Percentiles rank a stretch among this genome's conserved stretches.
Evolutionary conservation across 2,888 invertebrate species (phyloP).

Genomic region (Gymnoscelis rufifasciata): DNA sequence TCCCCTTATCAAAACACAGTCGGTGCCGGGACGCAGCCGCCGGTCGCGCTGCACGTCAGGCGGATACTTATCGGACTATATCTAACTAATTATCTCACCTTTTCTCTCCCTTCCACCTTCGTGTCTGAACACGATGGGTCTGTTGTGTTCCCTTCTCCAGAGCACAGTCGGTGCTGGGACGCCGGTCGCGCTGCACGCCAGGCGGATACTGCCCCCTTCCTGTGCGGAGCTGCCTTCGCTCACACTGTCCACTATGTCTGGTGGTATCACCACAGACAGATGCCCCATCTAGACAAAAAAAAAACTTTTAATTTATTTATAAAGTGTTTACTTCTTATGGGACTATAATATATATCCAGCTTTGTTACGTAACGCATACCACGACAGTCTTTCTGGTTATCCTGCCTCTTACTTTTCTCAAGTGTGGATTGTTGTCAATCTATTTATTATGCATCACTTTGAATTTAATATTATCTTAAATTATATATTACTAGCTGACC

Average conservation of each 20-base stretch:
- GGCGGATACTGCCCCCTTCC: slow-evolving; percentile 87
- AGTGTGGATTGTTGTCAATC: no score
- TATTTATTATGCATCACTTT: no score
- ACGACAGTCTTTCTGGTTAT: no score
- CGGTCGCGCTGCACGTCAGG: no score
- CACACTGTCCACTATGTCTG: slow-evolving; percentile 90
- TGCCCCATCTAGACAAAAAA: slow-evolving; percentile 84
- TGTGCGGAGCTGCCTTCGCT: slow-evolving; percentile 86
- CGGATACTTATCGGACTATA: no score
- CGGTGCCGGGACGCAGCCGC: neutral
- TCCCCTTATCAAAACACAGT: neutral
- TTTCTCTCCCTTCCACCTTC: slow-evolving; percentile 85
- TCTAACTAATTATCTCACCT: no score
- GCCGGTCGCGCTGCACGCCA: slow-evolving; percentile 89
- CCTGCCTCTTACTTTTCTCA: no score
- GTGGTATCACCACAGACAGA: slow-evolving; percentile 91
- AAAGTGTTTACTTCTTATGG: no score
- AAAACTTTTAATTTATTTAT: neutral
- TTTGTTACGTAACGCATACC: no score
- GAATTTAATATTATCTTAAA: no score
- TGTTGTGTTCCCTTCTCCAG: slow-evolving; percentile 89
- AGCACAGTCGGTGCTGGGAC: slow-evolving; percentile 87
- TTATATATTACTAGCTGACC: no score
- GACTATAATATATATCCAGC: no score
- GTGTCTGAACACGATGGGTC: slow-evolving; percentile 86